A percentile compares a stretch with the other conserved stretches of the same genome.
Conservation (phyloP, 1,140 invertebrate species). For the Drosophila pectinifera region DNA sequence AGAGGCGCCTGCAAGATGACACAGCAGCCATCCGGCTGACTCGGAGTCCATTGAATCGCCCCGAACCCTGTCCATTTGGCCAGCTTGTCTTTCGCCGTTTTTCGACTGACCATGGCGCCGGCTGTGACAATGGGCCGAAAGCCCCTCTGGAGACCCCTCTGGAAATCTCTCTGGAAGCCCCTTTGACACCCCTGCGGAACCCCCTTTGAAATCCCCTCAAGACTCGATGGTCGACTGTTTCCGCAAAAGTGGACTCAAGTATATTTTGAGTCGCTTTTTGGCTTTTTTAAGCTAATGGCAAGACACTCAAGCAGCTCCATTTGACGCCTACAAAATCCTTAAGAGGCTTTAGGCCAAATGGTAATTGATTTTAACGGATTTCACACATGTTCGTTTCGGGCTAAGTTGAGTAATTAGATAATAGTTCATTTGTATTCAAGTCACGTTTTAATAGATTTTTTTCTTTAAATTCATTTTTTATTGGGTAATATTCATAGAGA, state of each 20-base stretch:
- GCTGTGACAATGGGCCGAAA: slow-evolving; percentile 48
- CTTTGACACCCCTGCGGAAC: too few species aligned
- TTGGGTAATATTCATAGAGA: too few species aligned
- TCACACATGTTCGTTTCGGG: slow-evolving; percentile 21
- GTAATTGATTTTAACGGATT: slow-evolving; percentile 51
- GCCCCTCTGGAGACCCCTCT: neutral
- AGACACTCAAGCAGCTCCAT: slow-evolving; percentile 35
- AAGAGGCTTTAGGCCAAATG: slow-evolving; percentile 25
- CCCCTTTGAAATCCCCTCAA: neutral
- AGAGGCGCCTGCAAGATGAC: slow-evolving; percentile 75
- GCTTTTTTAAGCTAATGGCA: slow-evolving; percentile 39
- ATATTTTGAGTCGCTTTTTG: slow-evolving; percentile 11
- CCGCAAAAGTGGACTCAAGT: slow-evolving; percentile 25
- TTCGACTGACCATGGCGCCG: slow-evolving; percentile 66
- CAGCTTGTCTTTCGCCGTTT: slow-evolving; percentile 71
- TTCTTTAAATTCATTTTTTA: neutral
- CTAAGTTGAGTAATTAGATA: slow-evolving; percentile 20
- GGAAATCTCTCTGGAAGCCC: neutral
- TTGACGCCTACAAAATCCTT: slow-evolving; percentile 46
- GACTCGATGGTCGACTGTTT: slow-evolving; percentile 11
- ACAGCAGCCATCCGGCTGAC: slow-evolving; percentile 56
- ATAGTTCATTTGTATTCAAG: neutral
- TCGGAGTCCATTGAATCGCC: slow-evolving; percentile 12
- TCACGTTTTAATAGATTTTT: neutral
- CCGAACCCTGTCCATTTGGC: slow-evolving; percentile 24